Evolutionary conservation across 2,888 invertebrate genomes (phyloP).

Genomic region (Sussaba pulchella): DNA sequence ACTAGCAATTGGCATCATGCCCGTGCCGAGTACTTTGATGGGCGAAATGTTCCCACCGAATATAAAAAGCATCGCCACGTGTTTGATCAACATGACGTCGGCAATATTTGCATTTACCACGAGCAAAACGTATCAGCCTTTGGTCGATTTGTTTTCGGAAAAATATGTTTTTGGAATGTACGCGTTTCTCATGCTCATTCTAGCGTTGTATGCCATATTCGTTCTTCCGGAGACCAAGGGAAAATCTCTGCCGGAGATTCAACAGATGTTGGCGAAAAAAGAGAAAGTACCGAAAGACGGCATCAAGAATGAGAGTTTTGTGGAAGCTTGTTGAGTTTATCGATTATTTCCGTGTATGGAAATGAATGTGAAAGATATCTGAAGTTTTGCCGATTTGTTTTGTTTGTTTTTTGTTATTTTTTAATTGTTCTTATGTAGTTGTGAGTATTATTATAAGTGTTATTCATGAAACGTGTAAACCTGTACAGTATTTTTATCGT

Average conservation of each 20-base stretch:
- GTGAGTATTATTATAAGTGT: neutral
- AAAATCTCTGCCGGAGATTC: constrained; percentile 78
- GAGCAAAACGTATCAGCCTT: constrained; percentile 75
- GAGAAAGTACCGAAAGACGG: neutral
- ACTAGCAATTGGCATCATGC: constrained; percentile 71
- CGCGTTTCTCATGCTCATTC: constrained; percentile 63
- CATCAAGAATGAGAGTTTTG: constrained; percentile 46
- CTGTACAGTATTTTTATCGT: constrained; percentile 62
- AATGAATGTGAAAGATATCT: constrained; percentile 11
- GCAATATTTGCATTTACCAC: constrained; percentile 75
- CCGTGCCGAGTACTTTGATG: constrained; percentile 75
- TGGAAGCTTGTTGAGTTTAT: constrained; percentile 33
- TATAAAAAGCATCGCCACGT: constrained; percentile 76
- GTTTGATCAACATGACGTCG: constrained; percentile 71
- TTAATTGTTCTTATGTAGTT: constrained; percentile 19
- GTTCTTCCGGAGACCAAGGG: constrained; percentile 78
- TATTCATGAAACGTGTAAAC: constrained; percentile 1
- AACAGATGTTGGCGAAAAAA: constrained; percentile 69
- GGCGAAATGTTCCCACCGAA: constrained; percentile 77
- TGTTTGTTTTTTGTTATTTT: too few species aligned
- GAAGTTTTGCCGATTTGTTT: constrained; percentile 7
- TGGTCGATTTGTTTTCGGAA: constrained; percentile 71
- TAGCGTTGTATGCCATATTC: constrained; percentile 59
- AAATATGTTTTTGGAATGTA: constrained; percentile 75
- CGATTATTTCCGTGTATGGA: neutral